Evolutionary conservation across 2,888 invertebrate genomes (phyloP), one percentile per base, ranked within the genome.

Genomic region (Epinotia bilunana): DNA sequence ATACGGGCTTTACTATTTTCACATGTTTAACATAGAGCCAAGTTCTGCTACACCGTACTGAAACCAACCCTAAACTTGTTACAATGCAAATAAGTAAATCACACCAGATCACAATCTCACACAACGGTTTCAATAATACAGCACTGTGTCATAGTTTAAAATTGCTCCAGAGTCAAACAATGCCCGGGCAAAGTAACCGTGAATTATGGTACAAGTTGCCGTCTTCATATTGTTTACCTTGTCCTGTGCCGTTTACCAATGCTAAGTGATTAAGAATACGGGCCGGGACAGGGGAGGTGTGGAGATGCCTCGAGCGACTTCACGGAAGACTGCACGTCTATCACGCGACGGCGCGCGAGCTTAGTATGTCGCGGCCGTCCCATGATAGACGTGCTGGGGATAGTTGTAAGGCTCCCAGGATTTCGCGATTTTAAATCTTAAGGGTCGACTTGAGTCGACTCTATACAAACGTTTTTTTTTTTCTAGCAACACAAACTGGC

Each of bases 191-290:
- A 85, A 81, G 85, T 83, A 83, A 81, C 83, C 84, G 85, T 93
- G 92, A 93, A 87, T 94, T 93, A 93, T 93, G 88, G 93, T 88
- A 85, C 88, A 92, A 94, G 89, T 94, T 92, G 86, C 88, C 86
- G 86, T 89, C 90, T 89, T 94, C 93, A 92, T 93, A 94, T 92
- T 94, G 94, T 94, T 94, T 94, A 93, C 94, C 93, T 92, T 93
- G 93, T 93, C 93, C 89, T 84, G 39, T 39, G 85, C 87, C 91
- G 89, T 88, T 90, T 90, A 90, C 91, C 91, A 90, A 90, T 93
- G 91, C 90, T 92, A 94, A 94, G 93, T 94, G 94, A 94, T 94
- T 94, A 94, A 90, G 94, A 93, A 92, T 93, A 89, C 90, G 88
- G 84, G 80, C 80, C 79, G 82, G 88, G 80, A 86, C 81, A 83